Percentiles rank a stretch among this genome's conserved stretches.
These are phyloP conservation scores for Fringilla coelebs DNA, from an alignment of 2,797 vertebrate species.

Conservation along the genomic window DNA sequence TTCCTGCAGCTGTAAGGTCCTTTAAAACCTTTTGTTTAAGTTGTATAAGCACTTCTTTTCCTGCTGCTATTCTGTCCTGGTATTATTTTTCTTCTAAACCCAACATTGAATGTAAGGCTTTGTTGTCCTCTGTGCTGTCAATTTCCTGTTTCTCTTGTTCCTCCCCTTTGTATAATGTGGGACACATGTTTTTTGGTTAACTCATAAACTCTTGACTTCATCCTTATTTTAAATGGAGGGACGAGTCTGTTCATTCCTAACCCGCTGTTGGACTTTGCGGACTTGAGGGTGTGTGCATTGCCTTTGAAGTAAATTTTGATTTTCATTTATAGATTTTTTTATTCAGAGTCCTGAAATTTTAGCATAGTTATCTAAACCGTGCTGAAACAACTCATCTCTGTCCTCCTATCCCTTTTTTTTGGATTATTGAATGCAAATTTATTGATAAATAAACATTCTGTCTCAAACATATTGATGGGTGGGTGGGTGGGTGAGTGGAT, in stretches of 20 bases:
- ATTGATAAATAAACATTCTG: background rate
- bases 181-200: background rate
- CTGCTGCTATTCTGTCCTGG: background rate
- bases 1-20: background rate
- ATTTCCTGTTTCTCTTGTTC: background rate
- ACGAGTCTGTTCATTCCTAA: background rate
- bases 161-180: background rate
- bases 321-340: background rate
- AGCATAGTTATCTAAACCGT: background rate
- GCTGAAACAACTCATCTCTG: background rate
- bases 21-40: background rate
- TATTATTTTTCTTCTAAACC: background rate
- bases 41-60: background rate
- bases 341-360: background rate
- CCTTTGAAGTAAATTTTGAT: background rate
- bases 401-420: background rate
- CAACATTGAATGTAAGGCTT: background rate
- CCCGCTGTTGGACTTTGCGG: rapidly evolving
- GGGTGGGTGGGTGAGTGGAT: background rate
- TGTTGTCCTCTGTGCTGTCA: background rate
- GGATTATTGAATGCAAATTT: background rate
- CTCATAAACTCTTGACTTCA: background rate
- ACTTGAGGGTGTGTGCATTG: background rate
- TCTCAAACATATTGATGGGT: background rate
- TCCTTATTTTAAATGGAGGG: background rate